Evolutionary conservation across 1,140 invertebrate species (phyloP), one percentile per base, ranked within the genome.

Genomic region (Zaprionus gabonicus): DNA sequence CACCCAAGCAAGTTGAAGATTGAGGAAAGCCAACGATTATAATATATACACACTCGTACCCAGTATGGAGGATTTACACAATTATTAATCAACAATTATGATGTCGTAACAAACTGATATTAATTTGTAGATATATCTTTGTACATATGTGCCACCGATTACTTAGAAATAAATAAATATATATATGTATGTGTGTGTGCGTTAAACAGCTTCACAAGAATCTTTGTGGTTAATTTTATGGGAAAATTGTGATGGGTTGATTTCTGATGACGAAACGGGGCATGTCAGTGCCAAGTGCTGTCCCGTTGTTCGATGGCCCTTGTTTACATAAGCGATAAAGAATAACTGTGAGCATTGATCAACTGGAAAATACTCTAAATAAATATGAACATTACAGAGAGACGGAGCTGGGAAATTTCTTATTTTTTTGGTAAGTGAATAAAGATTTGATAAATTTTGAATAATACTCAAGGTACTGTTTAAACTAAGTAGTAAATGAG

Each of bases 241-340:
- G 23, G 23, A 9, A 28, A 17, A 1, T 46, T 46, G 3, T 4
- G 15, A 7, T 46, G 41, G 41, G 15, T 56, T 56, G 62, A 53
- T 34, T 70, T 62, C 44, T 23, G 38, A 1, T n/a, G 36, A 57
- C n/a, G 36, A 25, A 59, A 71, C 1, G 7, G 6, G n/a, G 71
- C 64, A 71, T 78, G 82, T 82, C 90, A 91, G 70, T 74, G 74
- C 78, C 90, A 91, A 91, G 82, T 90, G 84, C 76, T 81, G 76
- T 75, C 60, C 78, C 53, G 15, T 57, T 63, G 46, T 31, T 80
- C 78, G 87, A 81, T 86, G 71, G 38, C 71, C 34, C 77, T 86
- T 91, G 90, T 91, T 91, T 91, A 90, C 90, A 86, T 90, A 91
- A 91, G 80, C 58, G 78, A 91, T 91, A 83, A 90, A 81, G 83